Base-by-base conservation (phyloP, 1,140 invertebrate genomes). In the Aphidius gifuensis region DNA sequence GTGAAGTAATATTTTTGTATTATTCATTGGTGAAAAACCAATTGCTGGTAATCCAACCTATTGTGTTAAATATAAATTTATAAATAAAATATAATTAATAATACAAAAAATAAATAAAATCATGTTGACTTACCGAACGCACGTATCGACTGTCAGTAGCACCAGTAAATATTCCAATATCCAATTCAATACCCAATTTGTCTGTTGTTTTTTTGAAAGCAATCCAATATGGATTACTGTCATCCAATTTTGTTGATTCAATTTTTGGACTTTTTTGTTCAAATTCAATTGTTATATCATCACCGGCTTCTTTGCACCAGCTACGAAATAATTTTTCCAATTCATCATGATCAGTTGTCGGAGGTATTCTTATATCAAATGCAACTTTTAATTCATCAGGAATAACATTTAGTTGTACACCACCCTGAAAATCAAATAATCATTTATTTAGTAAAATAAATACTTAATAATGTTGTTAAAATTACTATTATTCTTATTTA, bases 331-430 rank as follows among this genome's bases (percentile, higher is more conserved):
- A 87, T 5, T 83, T 79, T 72, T 94, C 89, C 71, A 96, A 90
- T 64, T 88, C 84, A 0, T 79, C 74, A 38, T 90, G 84, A 75
- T 93, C 83, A 4, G 87, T 83, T 7, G 86, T 84, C 1, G 91
- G 83, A 0, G 92, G 86, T 5, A 97, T 74, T 3, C 96, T 85
- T 42, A 94, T 82, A 77, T 98, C 95, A 74, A 97, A 94, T 21
- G 83, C 83, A 1, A 87, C 89, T 0, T 79, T 83, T 32, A 97
- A 74, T 70, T 90, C 84, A 49, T 89, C 86, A 1, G 96, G 96
- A 54, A 98, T 85, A 4, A 98, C 93, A 80, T 98, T 98, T n/a
- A 85, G 82, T 78, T 97, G 94, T 2, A 96, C 86, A 11, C 96
- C 96, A 60, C 95, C 95, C 86, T 90, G 56, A 64, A 80, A 74